Base-by-base conservation (phyloP, 2,797 vertebrate species). In the Gadopsis bispinosus region DNA sequence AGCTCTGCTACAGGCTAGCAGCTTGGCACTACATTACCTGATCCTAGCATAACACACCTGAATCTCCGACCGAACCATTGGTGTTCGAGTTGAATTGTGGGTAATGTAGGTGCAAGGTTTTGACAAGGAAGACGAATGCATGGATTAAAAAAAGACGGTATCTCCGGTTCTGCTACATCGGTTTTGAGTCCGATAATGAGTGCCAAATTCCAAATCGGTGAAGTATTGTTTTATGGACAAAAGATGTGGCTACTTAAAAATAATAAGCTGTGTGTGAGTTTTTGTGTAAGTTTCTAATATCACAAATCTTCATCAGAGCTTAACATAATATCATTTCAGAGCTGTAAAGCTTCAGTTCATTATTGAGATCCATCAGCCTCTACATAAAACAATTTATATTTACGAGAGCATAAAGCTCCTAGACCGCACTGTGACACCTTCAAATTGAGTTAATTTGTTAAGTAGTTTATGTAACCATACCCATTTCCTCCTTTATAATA, bases 391-490 rank as follows among this genome's bases (percentile, higher is more conserved):
- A 48, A 37, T 53, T 43, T 5, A 55, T 12, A 50, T 45, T 50
- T 16, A 39, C 0, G 17, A 29, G 14, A 37, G 61, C 45, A 65
- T 20, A 69, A 51, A 20, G 16, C 51, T 59, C n/a, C 5, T 22
- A 7, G 19, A 50, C 48, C 66, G 22, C 33, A 60, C 7, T 37
- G 26, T 43, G 31, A 48, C 37, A 69, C 56, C 4, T 33, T 35
- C 11, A 45, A 59, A 75, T 51, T 41, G 62, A 55, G n/a, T 43
- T 83, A 0, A 75, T 75, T 68, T 62, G 54, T 61, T 70, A 43
- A 73, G 17, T 56, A 41, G 13, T 53, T 69, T 55, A 56, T 71
- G 61, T 20, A 54, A 61, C 41, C 48, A 67, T 19, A 60, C 70
- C 13, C 39, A 29, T 39, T 63, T 83, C 51, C 16, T 45, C 11